Base-by-base conservation (phyloP, 2,888 invertebrate species). In the Portevinia maculata region DNA sequence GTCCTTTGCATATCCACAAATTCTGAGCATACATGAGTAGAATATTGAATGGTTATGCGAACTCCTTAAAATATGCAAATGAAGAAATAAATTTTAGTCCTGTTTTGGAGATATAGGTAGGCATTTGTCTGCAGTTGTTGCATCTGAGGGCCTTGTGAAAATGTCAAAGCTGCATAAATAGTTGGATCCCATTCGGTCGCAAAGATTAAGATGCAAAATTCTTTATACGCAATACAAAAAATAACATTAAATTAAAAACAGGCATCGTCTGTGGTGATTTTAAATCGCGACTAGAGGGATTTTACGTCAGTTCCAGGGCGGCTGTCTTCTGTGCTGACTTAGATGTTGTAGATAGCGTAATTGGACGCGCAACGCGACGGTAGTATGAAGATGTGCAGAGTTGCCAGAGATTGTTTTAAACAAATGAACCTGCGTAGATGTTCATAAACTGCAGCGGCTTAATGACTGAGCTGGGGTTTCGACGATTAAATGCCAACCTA, bases 1-100 rank as follows among this genome's bases (percentile, higher is more conserved):
- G 86, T 87, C 83, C 86, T 86, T 87, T 86, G 86, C 86, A 86
- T 87, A 88, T 86, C 62, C 85, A 86, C 86, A 88, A 89, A 88
- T 88, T 88, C 57, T 52, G 86, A 85, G 67, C 75, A 9, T 17
- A 44, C 86, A 86, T 86, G 85, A 62, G 84, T 60, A 60, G 52
- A 55, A 84, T 75, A 69, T 85, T 86, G 86, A 87, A 84, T 84
- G 88, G 87, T 87, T 88, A 88, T 87, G 85, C 86, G 85, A 85
- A 88, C 89, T 90, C 87, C 90, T 88, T 90, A 90, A 90, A 90
- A 90, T 90, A 90, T 90, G 90, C 88, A 90, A 90, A 90, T 90
- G 89, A 90, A 90, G 90, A 90, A 89, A 90, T 90, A 90, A 90
- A 90, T 90, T 89, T 90, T 86, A 87, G 88, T 88, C 87, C 88